Conservation (phyloP, 1,140 invertebrate genomes). For the Heterodera schachtii region DNA sequence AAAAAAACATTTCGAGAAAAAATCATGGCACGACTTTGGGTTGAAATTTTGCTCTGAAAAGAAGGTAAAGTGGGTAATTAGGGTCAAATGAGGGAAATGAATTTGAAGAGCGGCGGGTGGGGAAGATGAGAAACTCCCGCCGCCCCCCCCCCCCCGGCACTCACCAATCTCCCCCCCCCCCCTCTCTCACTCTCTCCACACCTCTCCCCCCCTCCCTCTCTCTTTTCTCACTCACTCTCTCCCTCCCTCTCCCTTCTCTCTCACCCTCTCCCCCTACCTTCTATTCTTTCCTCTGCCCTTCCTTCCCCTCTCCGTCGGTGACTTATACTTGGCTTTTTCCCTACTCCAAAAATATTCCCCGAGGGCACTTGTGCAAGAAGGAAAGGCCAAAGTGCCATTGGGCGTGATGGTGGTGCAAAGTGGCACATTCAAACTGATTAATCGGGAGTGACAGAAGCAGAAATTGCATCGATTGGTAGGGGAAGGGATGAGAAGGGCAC, state of each 20-base stretch:
- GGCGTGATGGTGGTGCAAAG: background rate
- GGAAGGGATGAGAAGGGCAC: too few species aligned
- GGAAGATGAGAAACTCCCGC: background rate
- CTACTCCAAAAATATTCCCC: background rate
- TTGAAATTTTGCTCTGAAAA: background rate
- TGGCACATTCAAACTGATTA: background rate
- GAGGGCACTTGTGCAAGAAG: background rate
- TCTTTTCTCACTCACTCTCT: too few species aligned
- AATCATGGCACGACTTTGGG: background rate
- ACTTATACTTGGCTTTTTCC: background rate
- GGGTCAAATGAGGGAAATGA: background rate
- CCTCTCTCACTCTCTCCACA: too few species aligned
- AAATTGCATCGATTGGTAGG: background rate
- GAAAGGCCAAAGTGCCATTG: conserved; percentile 1
- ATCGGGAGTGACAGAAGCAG: background rate
- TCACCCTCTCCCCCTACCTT: too few species aligned
- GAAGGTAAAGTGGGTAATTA: background rate
- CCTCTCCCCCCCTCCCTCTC: too few species aligned
- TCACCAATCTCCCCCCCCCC: too few species aligned
- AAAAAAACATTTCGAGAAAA: background rate
- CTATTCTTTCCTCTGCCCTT: background rate
- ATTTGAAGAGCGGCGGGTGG: background rate
- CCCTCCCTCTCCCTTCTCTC: too few species aligned
- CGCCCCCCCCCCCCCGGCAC: too few species aligned
- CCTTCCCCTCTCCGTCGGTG: background rate